Base-by-base conservation (phyloP, 2,888 invertebrate genomes). In the Amphiduros pacificus region DNA sequence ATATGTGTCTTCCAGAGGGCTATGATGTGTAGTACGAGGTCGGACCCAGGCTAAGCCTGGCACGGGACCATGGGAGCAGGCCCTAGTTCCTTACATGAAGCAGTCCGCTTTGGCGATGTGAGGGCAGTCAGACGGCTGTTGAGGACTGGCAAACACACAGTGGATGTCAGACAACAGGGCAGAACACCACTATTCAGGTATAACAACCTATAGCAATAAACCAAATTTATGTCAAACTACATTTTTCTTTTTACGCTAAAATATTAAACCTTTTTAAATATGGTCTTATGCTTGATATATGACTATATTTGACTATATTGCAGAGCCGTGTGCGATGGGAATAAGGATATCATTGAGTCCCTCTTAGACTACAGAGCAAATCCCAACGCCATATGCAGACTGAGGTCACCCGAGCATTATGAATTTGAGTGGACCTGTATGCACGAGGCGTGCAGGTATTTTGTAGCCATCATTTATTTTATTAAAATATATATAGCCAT, bases 361-460 rank as follows among this genome's bases (percentile, higher is more conserved):
- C 44, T 61, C 22, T 52, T 61, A 40, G 52, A 52, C 17, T 31
- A 50, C 29, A 52, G 57, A 17, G 61, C 61, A 1, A 52, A 61
- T 27, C 51, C 61, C 14, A 36, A 57, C 31, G 57, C 31, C 57
- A 28, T 57, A 28, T 61, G 61, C 29, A 5, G 22, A n/a, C 31
- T 61, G 6, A 29, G 51, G 29, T 51, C 32, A 26, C 26, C 31
- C n/a, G 44, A 57, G 29, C 27, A 26, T 9, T 57, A 27, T 11
- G 22, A 27, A 22, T 61, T 61, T 27, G 29, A 56, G 22, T 61
- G 61, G 61, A 57, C 54, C 1, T 56, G 40, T 5, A 20, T 61
- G 20, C 61, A 61, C 22, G 61, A 61, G 49, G 57, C 56, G 2
- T 36, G 51, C 51, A 52, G 61, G 61, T 61, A 49, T 40, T 51